Base-by-base conservation (phyloP, 2,888 invertebrate species). In the Drosophila lacicola region DNA sequence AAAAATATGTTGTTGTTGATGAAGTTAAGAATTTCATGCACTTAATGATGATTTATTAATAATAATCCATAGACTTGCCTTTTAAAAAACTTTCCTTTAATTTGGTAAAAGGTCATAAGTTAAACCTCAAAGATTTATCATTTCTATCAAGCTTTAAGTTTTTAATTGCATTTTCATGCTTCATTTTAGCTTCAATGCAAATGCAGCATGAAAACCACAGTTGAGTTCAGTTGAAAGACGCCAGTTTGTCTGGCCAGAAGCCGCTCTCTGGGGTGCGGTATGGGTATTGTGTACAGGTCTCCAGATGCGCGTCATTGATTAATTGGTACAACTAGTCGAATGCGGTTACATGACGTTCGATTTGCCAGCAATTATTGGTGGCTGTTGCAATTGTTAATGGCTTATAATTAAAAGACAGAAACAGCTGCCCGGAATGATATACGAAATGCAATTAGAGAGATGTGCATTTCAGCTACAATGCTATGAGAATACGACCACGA, bases 321-420 rank as follows among this genome's bases (percentile, higher is more conserved):
- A 79, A 74, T 64, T 34, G 56, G 3, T 42, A 19, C 61, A 67
- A 44, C 66, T 46, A 58, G 58, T 47, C 29, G 34, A 46, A 42
- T 47, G 47, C 58, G 45, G 37, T 65, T 78, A 60, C 74, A 73
- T 73, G 74, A 78, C 68, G 70, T 57, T 70, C 79, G 61, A 79
- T 65, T 74, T 44, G 56, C 61, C 11, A 42, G 70, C 61, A 62
- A 74, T 74, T 74, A 78, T 60, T 61, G 54, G 53, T 50, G 53
- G 46, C 60, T 69, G 58, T 61, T 78, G 79, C 75, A 78, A 78
- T 69, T 57, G 61, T 65, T 62, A 79, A 79, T 70, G 45, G 39
- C 44, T 29, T 65, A 29, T 56, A 76, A 76, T 76, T 78, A 69
- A 76, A 61, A 74, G 67, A 45, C 64, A 45, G 50, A 54, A 57